A percentile compares a stretch with the other conserved stretches of the same genome.
phyloP scores from a whole-genome alignment of 1,140 invertebrate species.

The Drosophila bifasciata region DNA sequence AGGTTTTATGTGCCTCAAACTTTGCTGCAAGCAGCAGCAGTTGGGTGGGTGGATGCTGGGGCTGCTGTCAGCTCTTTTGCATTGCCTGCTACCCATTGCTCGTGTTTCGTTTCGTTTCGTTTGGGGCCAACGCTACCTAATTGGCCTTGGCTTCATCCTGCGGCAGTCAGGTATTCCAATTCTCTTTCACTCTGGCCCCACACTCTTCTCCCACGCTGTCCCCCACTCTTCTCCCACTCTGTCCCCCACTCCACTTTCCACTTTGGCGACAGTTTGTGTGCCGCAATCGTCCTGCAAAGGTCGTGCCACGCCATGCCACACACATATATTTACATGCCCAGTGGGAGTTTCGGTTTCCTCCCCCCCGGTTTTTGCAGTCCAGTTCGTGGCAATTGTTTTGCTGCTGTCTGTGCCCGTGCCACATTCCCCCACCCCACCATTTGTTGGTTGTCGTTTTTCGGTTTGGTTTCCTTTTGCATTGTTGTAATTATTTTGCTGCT shows the following conservation, averaged over 20 bases:
- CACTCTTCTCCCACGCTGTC: too few relatives aligned
- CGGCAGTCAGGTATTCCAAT: not conserved
- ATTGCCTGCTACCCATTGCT: not conserved
- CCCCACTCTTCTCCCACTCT: too few relatives aligned
- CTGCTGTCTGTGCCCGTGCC: not conserved
- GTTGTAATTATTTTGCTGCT: constrained; percentile 79
- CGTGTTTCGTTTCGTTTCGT: not conserved
- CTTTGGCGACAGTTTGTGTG: not conserved
- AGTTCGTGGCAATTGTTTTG: constrained; percentile 45
- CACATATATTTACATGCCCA: constrained; percentile 24
- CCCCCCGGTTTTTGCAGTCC: too few relatives aligned
- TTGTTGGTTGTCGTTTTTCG: constrained; percentile 40
- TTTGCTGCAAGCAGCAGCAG: too few relatives aligned
- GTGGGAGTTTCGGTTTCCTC: constrained; percentile 20
- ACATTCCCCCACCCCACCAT: too few relatives aligned
- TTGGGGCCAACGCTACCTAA: not conserved
- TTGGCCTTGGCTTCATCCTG: not conserved
- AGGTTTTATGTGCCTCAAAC: too few relatives aligned
- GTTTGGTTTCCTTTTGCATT: constrained; percentile 32
- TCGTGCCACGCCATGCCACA: not conserved
- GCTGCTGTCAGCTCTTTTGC: too few relatives aligned
- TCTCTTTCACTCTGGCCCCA: too few relatives aligned
- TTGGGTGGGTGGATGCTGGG: too few relatives aligned
- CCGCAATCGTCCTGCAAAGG: not conserved
- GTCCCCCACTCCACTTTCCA: too few relatives aligned